A percentile compares a stretch with the other conserved stretches of the same genome.
Conservation (phyloP, 2,888 invertebrate species). For the Sabellastarte sp. region DNA sequence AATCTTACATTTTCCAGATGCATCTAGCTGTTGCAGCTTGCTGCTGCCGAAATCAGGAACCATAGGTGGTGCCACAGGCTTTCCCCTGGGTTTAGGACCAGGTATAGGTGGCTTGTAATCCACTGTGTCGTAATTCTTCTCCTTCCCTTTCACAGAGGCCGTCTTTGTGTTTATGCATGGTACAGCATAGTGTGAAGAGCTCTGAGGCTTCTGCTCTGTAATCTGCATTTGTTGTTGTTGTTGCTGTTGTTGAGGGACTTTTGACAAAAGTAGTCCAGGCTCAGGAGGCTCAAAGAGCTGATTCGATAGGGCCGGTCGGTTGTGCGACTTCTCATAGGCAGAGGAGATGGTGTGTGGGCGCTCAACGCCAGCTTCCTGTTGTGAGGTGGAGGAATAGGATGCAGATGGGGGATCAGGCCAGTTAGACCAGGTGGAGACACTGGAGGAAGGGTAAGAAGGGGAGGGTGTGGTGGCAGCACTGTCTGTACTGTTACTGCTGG, state of each 20-base stretch:
- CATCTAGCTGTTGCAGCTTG: too few relatives aligned
- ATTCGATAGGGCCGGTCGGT: constrained; percentile 79
- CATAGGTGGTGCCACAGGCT: background rate
- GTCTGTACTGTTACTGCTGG: constrained; percentile 16
- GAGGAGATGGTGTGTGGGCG: constrained; percentile 90
- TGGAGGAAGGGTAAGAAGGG: constrained; percentile 52
- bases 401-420: constrained; percentile 46
- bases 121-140: too few relatives aligned
- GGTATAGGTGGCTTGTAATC: background rate
- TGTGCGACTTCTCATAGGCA: constrained; percentile 77
- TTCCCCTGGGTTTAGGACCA: background rate
- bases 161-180: background rate
- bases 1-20: too few relatives aligned
- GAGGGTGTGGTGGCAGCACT: constrained; percentile 14
- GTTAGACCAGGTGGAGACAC: constrained; percentile 54
- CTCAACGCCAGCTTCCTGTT: constrained; percentile 62
- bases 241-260: too few relatives aligned
- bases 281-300: constrained; percentile 84
- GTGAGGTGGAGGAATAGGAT: constrained; percentile 33
- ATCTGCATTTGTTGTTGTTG: too few relatives aligned
- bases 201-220: background rate
- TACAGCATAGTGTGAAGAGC: background rate
- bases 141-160: background rate
- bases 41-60: too few relatives aligned
- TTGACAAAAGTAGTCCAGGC: background rate